Base-by-base conservation (phyloP, 2,113 vertebrate species). In the Actenoides hombroni region DNA sequence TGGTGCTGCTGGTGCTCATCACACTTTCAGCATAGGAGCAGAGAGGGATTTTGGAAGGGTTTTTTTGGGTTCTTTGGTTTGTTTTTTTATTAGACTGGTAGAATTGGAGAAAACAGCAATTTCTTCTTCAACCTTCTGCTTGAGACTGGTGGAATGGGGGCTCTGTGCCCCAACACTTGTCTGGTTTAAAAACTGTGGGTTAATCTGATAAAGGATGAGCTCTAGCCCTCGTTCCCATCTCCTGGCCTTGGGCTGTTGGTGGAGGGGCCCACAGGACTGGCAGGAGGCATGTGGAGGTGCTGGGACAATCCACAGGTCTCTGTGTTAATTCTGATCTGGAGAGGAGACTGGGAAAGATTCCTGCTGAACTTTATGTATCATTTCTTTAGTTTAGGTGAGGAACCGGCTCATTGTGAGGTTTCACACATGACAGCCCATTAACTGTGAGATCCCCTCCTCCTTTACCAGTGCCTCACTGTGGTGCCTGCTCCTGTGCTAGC, bases 361-460 rank as follows among this genome's bases (percentile, higher is more conserved):
- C 20, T 20, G n/a, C 42, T 54, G 28, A 39, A 25, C 40, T 70
- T 63, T 7, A 2, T 4, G 0, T 13, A 2, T 16, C 0, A 1
- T 25, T 81, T 31, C 31, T 63, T 49, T 7, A 16, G 21, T 53
- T 77, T 13, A 29, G 31, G 29, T 0, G 0, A 67, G 73, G 46
- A 65, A 20, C 51, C 8, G 8, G 49, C 71, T 76, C 1, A 0
- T 9, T 25, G 42, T 31, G 35, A 2, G 1, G 28, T 59, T 59
- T 51, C 65, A 40, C 2, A 67, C 2, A 1, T 8, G 56, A 13
- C 24, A 13, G 1, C 8, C 1, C 0, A 0, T 29, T 63, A 40
- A 6, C 16, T 2, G 3, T 1, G 1, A 69, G 37, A 18, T 49
- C 13, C 2, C 21, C 4, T 74, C 24, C 46, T 61, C 33, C 51